These are phyloP conservation scores for Tiliacea citrago DNA, from an alignment of 2,888 invertebrate genomes.

Conservation along the genomic window DNA sequence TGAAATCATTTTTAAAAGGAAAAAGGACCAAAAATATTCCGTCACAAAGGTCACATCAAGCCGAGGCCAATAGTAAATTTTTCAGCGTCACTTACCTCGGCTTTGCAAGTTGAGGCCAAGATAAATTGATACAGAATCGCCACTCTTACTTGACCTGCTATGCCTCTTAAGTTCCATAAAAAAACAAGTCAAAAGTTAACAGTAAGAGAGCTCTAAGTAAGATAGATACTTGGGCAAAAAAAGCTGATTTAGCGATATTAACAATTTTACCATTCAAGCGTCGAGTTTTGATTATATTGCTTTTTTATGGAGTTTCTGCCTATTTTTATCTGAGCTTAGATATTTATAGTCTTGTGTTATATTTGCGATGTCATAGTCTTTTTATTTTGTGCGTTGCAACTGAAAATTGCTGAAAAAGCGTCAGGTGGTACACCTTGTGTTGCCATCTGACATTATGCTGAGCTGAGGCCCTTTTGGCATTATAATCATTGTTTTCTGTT, in stretches of 20 bases:
- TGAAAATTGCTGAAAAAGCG: no score
- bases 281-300: slow-evolving; percentile 68
- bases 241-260: slow-evolving; percentile 73
- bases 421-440: no score
- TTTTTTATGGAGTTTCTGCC: slow-evolving; percentile 48
- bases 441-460: no score
- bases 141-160: slow-evolving; percentile 57
- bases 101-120: slow-evolving; percentile 67
- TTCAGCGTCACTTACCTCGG: slow-evolving; percentile 70
- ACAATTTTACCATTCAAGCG: slow-evolving; percentile 69
- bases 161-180: slow-evolving; percentile 48
- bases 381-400: not conserved
- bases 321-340: slow-evolving; percentile 39
- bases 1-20: slow-evolving; percentile 26
- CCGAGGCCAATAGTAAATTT: slow-evolving; percentile 66
- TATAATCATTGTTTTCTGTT: no score
- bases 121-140: slow-evolving; percentile 71
- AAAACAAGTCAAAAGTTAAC: slow-evolving; percentile 44
- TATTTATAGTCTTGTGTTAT: slow-evolving; percentile 33
- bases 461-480: no score
- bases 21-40: slow-evolving; percentile 32
- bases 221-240: slow-evolving; percentile 63
- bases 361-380: slow-evolving; percentile 12
- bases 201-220: slow-evolving; percentile 56
- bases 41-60: slow-evolving; percentile 56